These are phyloP conservation scores for Nestor notabilis DNA, from an alignment of 2,113 vertebrate genomes.

Conservation along the genomic window DNA sequence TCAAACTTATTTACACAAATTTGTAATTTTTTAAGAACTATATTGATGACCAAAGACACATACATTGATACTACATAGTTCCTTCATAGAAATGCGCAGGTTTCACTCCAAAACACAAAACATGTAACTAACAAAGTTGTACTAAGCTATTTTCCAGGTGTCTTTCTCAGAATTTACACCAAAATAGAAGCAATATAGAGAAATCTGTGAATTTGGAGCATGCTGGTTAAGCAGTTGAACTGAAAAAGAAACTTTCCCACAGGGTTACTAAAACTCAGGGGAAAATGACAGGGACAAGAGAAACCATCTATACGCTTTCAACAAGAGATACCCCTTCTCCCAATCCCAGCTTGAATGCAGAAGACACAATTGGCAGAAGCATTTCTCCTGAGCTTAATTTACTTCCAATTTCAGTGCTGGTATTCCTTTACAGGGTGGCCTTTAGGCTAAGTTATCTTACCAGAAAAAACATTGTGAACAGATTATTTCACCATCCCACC, in stretches of 20 bases:
- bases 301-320: not conserved
- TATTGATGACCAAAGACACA: not conserved
- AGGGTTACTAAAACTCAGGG: not conserved
- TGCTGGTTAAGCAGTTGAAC: not conserved
- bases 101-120: not conserved
- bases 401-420: not conserved
- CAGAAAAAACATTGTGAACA: not conserved
- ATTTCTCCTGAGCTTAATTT: not conserved
- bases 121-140: not conserved
- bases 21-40: not conserved
- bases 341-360: not conserved
- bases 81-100: not conserved
- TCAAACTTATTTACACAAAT: not conserved
- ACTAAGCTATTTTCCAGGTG: not conserved
- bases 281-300: not conserved
- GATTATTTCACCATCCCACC: not conserved
- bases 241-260: not conserved
- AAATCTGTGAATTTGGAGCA: not conserved
- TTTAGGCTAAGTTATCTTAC: not conserved
- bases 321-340: not conserved
- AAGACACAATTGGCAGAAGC: not conserved
- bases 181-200: not conserved
- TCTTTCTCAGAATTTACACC: not conserved
- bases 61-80: not conserved
- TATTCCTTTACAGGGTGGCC: not conserved